phyloP scores from a whole-genome alignment of 2,888 invertebrate species.

The Trachelus tabidus region DNA sequence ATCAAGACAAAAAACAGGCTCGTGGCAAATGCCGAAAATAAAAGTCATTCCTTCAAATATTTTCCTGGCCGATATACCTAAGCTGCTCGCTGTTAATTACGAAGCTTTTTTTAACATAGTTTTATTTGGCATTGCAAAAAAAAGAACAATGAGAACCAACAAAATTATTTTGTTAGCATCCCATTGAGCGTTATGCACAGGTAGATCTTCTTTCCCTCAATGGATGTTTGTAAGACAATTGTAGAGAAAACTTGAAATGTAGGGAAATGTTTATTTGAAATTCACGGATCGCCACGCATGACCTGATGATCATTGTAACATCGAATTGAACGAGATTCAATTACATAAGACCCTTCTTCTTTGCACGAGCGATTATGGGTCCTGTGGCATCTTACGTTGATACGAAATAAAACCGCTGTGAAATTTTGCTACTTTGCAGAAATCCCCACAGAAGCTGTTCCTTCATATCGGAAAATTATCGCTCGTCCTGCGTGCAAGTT shows the following conservation, averaged over 20 bases:
- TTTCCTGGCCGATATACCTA: not conserved
- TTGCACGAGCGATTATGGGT: not conserved
- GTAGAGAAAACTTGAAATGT: not conserved
- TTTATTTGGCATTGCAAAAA: not conserved
- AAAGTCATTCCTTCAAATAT: not conserved
- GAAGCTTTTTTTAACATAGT: not conserved
- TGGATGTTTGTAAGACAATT: not conserved
- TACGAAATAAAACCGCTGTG: not conserved
- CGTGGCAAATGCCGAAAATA: not conserved
- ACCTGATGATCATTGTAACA: not conserved
- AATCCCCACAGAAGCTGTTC: slow-evolving; percentile 81
- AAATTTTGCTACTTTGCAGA: slow-evolving; percentile 65
- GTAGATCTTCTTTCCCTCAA: not conserved
- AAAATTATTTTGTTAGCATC: not conserved
- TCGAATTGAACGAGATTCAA: not conserved
- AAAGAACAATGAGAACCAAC: not conserved
- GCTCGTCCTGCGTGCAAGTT: slow-evolving; percentile 84
- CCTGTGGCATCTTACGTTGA: not conserved
- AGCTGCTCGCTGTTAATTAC: not conserved
- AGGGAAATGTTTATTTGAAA: not conserved
- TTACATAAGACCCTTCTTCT: not conserved
- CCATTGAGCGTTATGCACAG: not conserved
- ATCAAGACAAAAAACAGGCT: not conserved
- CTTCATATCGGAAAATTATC: slow-evolving; percentile 82
- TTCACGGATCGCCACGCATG: not conserved